Base-by-base conservation (phyloP, 2,888 invertebrate genomes). In the Macropis europaea region DNA sequence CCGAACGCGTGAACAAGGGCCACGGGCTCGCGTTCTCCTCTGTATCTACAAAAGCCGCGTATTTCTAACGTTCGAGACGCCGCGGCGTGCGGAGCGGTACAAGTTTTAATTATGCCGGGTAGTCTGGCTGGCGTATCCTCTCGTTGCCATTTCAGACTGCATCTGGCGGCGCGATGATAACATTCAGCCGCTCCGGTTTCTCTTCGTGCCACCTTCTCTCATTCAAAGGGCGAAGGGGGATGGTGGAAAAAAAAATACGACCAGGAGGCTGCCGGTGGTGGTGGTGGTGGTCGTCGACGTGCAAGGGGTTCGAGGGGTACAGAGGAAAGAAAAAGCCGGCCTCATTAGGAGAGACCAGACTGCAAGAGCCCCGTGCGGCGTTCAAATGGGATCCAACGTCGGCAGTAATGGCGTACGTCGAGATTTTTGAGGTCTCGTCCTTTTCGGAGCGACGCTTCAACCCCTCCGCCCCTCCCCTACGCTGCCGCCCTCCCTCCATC, bases 61-160 rank as follows among this genome's bases (percentile, higher is more conserved):
- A 82, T 78, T 77, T 70, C 72, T 76, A 82, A 79, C 61, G 45
- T 83, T 80, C 73, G 59, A 79, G 73, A 75, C 43, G 69, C 43
- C 40, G 17, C 24, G n/a, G n/a, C n/a, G n/a, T n/a, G n/a, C 19
- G 36, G 30, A 45, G 50, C 45, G 50, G 36, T 73, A 70, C 79
- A 76, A 84, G 73, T 86, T 87, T 87, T 86, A 87, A 87, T 87
- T 87, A 87, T 85, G 73, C 81, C 79, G 52, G 69, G 75, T 80
- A 72, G 71, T 76, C 74, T 67, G 66, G 54, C 62, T 68, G 70
- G 64, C 73, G 61, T 68, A 61, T 71, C 67, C 71, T 81, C 75
- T 79, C 64, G 64, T 79, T 77, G 72, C 75, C 77, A 50, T 81
- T 77, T 77, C 78, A 79, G 70, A 79, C 77, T 82, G 82, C 81